Conservation (phyloP, 2,888 invertebrate species). For the Drosophila infuscata region DNA sequence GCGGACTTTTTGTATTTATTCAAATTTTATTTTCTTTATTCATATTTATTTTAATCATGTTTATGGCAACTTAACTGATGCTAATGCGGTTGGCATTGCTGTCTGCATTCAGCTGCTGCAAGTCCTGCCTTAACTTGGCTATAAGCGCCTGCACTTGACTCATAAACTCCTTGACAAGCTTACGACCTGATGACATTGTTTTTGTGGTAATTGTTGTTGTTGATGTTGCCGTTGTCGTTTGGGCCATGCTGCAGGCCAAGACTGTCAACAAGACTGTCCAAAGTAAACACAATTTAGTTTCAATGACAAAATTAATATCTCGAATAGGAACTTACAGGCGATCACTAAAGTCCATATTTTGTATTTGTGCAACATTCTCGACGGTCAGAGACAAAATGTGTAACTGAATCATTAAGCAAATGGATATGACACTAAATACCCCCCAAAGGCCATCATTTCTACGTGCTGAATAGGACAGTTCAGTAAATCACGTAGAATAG, state of each 20-base stretch:
- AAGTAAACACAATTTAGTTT: not conserved
- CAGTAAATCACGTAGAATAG: conserved; percentile 46
- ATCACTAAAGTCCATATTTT: conserved; percentile 24
- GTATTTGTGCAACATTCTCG: conserved; percentile 33
- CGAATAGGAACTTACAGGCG: conserved; percentile 46
- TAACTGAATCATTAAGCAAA: conserved; percentile 24
- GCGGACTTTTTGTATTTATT: not conserved
- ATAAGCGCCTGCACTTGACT: conserved; percentile 49
- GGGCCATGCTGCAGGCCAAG: conserved; percentile 11
- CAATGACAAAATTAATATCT: not conserved
- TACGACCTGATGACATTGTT: conserved; percentile 23
- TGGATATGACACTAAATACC: conserved; percentile 49
- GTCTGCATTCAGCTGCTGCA: conserved; percentile 22
- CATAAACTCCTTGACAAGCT: conserved; percentile 47
- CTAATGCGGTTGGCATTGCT: conserved; percentile 1
- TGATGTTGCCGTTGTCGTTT: conserved; percentile 1
- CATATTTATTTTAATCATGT: not conserved
- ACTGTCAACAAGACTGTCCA: conserved; percentile 14
- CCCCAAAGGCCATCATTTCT: not conserved
- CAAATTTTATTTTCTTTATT: not conserved
- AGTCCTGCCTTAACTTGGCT: conserved; percentile 22
- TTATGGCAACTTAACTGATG: not conserved
- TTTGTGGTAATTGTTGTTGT: conserved; percentile 4
- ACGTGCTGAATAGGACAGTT: conserved; percentile 42
- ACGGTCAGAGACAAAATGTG: not conserved